Conservation (phyloP, 1,140 invertebrate species). For the Hyles vespertilio region DNA sequence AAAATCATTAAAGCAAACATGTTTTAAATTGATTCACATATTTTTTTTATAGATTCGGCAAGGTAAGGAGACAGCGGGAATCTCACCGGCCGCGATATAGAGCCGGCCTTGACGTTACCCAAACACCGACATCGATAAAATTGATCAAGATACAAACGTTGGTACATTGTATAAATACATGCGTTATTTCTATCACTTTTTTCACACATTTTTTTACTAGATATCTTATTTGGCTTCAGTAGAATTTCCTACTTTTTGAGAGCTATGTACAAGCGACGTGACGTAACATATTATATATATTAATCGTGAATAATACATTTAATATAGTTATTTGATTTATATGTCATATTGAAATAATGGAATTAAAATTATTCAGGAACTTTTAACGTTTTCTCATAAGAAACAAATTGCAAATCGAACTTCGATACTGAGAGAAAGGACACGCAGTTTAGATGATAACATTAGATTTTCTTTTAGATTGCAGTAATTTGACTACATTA, state of each 20-base stretch:
- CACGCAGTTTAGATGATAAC: no score
- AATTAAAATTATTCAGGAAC: constrained; percentile 7
- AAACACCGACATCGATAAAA: constrained; percentile 3
- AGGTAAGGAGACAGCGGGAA: constrained; percentile 11
- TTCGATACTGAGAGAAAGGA: no score
- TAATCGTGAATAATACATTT: constrained; percentile 4
- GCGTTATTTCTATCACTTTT: no score
- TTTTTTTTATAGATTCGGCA: constrained; percentile 13
- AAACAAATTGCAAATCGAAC: neutral
- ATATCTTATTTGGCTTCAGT: no score
- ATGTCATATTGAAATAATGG: neutral
- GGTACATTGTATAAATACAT: no score
- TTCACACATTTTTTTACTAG: no score
- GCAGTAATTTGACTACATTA: no score
- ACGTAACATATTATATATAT: neutral
- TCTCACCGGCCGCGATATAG: neutral
- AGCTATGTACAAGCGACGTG: constrained; percentile 5
- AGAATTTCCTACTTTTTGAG: neutral
- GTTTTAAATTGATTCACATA: constrained; percentile 16
- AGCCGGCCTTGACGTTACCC: neutral
- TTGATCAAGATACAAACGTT: neutral
- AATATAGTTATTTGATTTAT: constrained; percentile 1
- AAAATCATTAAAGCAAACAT: constrained; percentile 26
- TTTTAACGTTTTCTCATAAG: constrained; percentile 9
- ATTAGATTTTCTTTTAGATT: no score